Conservation (phyloP, 2,797 vertebrate species). For the Trichosurus vulpecula region DNA sequence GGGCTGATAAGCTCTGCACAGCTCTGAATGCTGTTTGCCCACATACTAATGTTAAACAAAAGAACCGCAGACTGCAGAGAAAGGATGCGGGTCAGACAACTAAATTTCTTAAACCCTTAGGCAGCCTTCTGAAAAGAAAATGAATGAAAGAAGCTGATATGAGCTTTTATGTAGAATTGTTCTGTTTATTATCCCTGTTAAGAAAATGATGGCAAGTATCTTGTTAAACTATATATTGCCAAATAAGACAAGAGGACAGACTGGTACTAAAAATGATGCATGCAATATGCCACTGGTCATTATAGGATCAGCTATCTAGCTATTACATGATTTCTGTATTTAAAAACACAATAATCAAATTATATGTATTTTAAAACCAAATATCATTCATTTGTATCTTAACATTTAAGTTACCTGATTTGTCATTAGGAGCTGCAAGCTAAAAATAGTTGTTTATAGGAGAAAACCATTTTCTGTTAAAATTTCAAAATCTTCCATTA, state of each 20-base stretch:
- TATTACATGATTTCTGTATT: constrained; percentile 79
- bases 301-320: constrained; percentile 69
- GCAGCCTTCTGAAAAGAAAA: constrained; percentile 88
- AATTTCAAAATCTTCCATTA: constrained; percentile 77
- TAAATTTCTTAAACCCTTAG: constrained; percentile 90
- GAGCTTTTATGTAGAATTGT: constrained; percentile 88
- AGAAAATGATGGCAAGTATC: constrained; percentile 86
- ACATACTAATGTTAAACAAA: constrained; percentile 91
- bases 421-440: constrained; percentile 75
- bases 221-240: constrained; percentile 83
- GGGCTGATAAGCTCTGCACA: constrained; percentile 88
- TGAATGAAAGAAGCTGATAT: constrained; percentile 87
- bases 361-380: constrained; percentile 71
- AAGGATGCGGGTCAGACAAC: constrained; percentile 87
- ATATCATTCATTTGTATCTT: constrained; percentile 68
- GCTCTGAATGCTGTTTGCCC: constrained; percentile 89
- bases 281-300: constrained; percentile 80
- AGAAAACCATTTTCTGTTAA: constrained; percentile 76
- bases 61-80: constrained; percentile 87
- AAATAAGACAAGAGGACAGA: constrained; percentile 80
- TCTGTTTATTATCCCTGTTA: constrained; percentile 88
- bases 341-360: constrained; percentile 78
- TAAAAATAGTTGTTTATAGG: constrained; percentile 74
- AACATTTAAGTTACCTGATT: constrained; percentile 72
- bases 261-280: constrained; percentile 76